phyloP scores from a whole-genome alignment of 2,797 vertebrate genomes.

The Knipowitschia caucasica region DNA sequence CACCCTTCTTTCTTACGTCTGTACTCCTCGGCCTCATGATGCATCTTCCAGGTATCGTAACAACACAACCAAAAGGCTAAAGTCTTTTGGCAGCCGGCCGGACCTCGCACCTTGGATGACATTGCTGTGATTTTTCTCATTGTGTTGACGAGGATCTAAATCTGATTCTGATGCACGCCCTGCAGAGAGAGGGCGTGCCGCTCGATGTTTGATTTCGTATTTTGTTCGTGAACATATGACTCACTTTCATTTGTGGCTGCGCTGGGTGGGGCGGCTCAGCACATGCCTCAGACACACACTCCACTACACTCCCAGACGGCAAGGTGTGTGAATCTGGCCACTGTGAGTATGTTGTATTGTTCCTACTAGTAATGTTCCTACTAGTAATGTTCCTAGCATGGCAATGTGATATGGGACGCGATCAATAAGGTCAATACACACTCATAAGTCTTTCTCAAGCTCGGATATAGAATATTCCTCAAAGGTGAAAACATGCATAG shows the following conservation, averaged over 20 bases:
- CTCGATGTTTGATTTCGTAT: slow-evolving; percentile 29
- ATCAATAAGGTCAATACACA: not conserved
- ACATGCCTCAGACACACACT: slow-evolving; percentile 54
- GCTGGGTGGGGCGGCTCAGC: slow-evolving; percentile 56
- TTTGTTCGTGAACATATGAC: slow-evolving; percentile 38
- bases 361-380: slow-evolving; percentile 18
- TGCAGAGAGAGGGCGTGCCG: slow-evolving; percentile 32
- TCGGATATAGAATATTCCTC: no score
- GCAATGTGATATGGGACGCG: slow-evolving; percentile 7
- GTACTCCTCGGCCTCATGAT: not conserved
- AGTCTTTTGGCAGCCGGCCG: not conserved
- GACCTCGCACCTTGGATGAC: slow-evolving; percentile 15
- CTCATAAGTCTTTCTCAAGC: no score
- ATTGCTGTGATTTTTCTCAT: not conserved
- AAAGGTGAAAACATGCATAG: no score
- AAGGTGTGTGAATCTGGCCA: slow-evolving; percentile 58
- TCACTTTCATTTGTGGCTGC: slow-evolving; percentile 45
- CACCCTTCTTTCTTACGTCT: no score
- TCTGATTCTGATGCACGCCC: slow-evolving; percentile 21
- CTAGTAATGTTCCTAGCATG: slow-evolving; percentile 21
- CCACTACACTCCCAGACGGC: slow-evolving; percentile 57
- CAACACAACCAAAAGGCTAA: not conserved
- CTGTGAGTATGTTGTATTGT: no score
- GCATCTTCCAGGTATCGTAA: not conserved
- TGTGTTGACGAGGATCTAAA: slow-evolving; percentile 4